Evolutionary conservation across 2,797 vertebrate genomes (phyloP).

Genomic region (Myotis myotis): DNA sequence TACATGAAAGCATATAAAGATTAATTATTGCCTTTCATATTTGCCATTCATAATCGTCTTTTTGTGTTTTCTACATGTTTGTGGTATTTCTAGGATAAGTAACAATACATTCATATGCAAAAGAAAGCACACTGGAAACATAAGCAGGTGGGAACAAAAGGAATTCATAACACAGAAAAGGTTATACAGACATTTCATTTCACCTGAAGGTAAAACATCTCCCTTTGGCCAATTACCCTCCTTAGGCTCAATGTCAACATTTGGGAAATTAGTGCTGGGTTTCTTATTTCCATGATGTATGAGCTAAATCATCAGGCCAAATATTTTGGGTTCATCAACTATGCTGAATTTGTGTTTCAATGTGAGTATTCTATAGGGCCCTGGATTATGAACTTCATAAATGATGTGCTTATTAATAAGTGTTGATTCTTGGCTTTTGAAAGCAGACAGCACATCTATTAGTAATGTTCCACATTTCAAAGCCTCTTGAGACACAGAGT

Average conservation of each 20-base stretch:
- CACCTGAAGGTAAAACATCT: neutral
- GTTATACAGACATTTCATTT: neutral
- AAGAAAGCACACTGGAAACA: conserved; percentile 23
- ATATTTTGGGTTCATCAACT: neutral
- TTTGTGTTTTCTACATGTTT: conserved; percentile 14
- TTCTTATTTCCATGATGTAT: conserved; percentile 12
- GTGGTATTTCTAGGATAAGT: neutral
- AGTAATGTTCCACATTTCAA: neutral
- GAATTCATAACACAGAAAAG: neutral
- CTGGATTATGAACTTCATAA: neutral
- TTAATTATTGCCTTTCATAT: neutral
- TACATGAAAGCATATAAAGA: neutral
- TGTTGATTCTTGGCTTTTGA: neutral
- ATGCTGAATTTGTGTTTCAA: conserved; percentile 4
- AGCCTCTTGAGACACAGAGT: neutral
- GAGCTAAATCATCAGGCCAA: neutral
- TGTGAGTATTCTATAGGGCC: neutral
- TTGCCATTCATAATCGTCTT: neutral
- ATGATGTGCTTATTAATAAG: neutral
- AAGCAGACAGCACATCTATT: neutral
- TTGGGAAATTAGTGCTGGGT: neutral
- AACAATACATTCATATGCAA: neutral
- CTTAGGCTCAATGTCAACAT: neutral
- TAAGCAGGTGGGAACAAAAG: neutral
- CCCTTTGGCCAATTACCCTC: neutral